phyloP scores from a whole-genome alignment of 2,888 invertebrate genomes.

The Tupiocoris notatus region DNA sequence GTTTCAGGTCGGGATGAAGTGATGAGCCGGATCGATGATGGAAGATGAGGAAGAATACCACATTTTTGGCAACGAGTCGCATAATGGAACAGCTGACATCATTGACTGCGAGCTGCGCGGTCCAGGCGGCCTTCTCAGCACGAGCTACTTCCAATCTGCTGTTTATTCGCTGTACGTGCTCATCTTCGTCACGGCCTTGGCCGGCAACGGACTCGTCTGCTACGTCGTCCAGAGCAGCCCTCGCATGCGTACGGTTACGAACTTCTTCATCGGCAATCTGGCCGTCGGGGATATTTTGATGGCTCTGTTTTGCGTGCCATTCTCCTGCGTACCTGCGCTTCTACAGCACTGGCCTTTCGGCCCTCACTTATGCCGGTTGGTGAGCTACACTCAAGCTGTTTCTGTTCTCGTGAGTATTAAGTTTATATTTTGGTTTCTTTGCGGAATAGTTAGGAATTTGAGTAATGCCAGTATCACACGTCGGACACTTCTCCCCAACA shows the following conservation, averaged over 20 bases:
- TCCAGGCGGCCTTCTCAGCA: constrained; percentile 44
- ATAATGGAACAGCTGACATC: constrained; percentile 11
- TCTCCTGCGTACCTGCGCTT: constrained; percentile 78
- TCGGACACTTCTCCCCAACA: too few species aligned
- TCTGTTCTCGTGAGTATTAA: constrained; percentile 61
- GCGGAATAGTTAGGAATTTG: too few species aligned
- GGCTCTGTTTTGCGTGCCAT: constrained; percentile 87
- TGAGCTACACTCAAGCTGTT: constrained; percentile 61
- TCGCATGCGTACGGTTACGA: constrained; percentile 88
- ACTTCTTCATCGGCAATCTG: constrained; percentile 85
- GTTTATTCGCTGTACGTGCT: constrained; percentile 70
- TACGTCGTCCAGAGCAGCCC: constrained; percentile 81
- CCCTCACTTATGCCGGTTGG: constrained; percentile 72
- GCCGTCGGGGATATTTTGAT: constrained; percentile 88
- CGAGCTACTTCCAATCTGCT: constrained; percentile 44
- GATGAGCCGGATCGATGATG: not conserved
- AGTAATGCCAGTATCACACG: too few species aligned
- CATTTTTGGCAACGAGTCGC: constrained; percentile 1
- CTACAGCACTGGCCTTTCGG: constrained; percentile 89
- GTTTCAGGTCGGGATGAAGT: not conserved
- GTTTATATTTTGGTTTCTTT: not conserved
- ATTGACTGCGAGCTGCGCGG: constrained; percentile 29
- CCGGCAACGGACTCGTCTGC: constrained; percentile 78
- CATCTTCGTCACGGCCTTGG: constrained; percentile 68
- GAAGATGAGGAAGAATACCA: constrained; percentile 22